Evolutionary conservation across 2,797 vertebrate species (phyloP), one percentile per base, ranked within the genome.

Genomic region (Myotis findleyi): DNA sequence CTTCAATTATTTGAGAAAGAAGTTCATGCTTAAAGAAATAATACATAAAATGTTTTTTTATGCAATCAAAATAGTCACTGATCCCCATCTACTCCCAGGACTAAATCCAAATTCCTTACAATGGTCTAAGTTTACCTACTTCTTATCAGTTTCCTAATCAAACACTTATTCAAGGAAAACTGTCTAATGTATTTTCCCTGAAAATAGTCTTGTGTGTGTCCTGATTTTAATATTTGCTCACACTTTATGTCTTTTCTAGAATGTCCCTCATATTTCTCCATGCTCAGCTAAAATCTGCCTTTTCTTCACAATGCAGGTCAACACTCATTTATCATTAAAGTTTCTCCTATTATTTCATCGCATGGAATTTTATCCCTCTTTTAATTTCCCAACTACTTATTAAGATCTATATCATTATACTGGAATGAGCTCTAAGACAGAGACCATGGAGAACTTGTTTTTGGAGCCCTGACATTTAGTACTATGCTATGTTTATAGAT

Each of bases 1-100:
- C 47, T 93, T 95, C n/a, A 87, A 7, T 57, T 76, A 93, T 49
- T 81, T 91, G 36, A 79, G 33, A 83, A 94, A 88, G 66, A 92
- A n/a, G 18, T 13, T 79, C 59, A 75, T 77, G 0, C 51, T 83
- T 85, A 5, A 79, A 38, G 6, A 89, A 93, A 83, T 36, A 93
- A n/a, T 57, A 82, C 44, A 41, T 51, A 41, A 89, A 95, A 79
- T 79, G 18, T 62, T 79, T 53, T 66, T 85, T 93, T 82, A 27
- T 93, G 57, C 27, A 73, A 1, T 53, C 44, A 72, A 55, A 76
- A 86, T 53, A 94, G 49, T 91, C 17, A 92, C 9, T 51, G 11
- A 94, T 75, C 38, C 23, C 27, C 17, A 62, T 84, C 16, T 91
- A 14, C 16, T 33, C 86, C 36, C 8, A 80, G 7, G 3, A 86